Evolutionary conservation across 2,797 vertebrate species (phyloP).

Genomic region (Rhinoraja longicauda): DNA sequence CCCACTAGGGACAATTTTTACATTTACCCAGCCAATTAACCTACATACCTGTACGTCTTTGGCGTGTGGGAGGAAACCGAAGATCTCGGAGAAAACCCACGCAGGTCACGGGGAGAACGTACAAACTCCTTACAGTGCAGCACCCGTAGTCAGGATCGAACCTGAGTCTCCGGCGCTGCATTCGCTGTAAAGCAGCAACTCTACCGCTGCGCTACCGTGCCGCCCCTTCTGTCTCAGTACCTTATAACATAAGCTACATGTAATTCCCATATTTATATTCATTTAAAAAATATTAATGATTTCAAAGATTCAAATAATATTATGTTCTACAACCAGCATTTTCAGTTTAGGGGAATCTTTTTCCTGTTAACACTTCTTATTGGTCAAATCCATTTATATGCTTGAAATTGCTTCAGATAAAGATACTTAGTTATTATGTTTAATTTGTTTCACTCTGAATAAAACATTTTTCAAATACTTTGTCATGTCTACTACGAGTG

Average conservation of each 20-base stretch:
- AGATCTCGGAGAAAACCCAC: too few relatives aligned
- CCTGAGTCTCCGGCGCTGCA: too few relatives aligned
- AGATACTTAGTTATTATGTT: neutral
- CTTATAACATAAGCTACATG: neutral
- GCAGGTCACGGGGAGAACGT: too few relatives aligned
- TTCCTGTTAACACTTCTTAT: neutral
- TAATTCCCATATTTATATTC: neutral
- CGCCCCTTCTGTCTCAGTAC: neutral
- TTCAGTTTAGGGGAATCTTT: neutral
- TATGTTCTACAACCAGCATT: neutral
- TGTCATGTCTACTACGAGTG: neutral
- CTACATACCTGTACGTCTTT: too few relatives aligned
- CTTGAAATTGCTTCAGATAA: slow-evolving; percentile 1
- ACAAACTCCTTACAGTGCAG: too few relatives aligned
- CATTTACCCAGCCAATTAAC: too few relatives aligned
- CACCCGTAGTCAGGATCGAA: too few relatives aligned
- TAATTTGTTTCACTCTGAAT: neutral
- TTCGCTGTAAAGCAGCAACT: too few relatives aligned
- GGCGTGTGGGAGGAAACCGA: too few relatives aligned
- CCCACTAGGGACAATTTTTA: too few relatives aligned
- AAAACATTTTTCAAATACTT: neutral
- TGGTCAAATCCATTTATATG: neutral
- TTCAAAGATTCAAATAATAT: neutral
- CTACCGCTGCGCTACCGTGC: too few relatives aligned
- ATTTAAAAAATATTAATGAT: neutral